These are phyloP conservation scores for Pseudorasbora parva DNA, from an alignment of 2,113 vertebrate species.

Conservation along the genomic window DNA sequence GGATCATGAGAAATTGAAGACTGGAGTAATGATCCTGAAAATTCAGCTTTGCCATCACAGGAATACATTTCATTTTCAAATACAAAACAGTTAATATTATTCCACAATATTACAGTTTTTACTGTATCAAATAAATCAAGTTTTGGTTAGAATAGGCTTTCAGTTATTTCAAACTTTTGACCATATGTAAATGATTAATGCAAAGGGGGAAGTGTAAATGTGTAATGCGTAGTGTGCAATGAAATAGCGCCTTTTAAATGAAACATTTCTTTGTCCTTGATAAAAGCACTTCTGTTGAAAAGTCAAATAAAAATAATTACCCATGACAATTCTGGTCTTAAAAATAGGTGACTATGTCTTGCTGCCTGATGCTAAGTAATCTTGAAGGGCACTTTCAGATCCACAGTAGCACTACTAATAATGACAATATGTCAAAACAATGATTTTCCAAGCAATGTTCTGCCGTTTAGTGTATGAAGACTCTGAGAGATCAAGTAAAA, in stretches of 20 bases:
- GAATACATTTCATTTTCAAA: no score
- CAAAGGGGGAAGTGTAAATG: background rate
- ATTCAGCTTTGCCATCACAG: no score
- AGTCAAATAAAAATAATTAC: background rate
- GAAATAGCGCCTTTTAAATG: no score
- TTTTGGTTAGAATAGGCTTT: no score
- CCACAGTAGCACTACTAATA: background rate
- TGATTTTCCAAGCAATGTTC: background rate
- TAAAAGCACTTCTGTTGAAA: background rate
- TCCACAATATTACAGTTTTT: no score
- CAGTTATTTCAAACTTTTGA: background rate
- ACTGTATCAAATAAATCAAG: no score
- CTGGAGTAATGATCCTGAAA: no score
- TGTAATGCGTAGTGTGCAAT: background rate
- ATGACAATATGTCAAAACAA: constrained; percentile 1
- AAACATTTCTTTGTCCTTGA: background rate
- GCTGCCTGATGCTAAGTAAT: constrained; percentile 3
- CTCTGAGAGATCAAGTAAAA: background rate
- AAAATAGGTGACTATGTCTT: background rate
- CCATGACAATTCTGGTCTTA: background rate
- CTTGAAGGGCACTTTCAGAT: background rate
- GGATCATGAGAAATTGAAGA: no score
- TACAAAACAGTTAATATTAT: no score
- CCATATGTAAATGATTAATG: background rate
- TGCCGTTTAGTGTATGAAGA: background rate